Evolutionary conservation across 2,888 invertebrate genomes (phyloP).

Genomic region (Ennomos quercinarius): DNA sequence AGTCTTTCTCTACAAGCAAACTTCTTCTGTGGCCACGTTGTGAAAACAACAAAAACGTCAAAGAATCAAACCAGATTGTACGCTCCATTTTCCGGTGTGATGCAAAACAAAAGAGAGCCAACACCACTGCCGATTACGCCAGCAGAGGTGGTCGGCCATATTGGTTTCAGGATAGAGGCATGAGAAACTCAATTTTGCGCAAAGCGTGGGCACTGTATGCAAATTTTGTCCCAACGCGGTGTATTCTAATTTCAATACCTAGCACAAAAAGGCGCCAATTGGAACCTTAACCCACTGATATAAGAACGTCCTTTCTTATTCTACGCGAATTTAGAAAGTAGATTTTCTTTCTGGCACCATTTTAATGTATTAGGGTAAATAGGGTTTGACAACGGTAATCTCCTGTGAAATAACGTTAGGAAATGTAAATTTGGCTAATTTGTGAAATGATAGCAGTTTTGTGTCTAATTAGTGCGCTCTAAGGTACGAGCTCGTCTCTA

Average conservation of each 20-base stretch:
- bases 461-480: slow-evolving; percentile 15
- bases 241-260: slow-evolving; percentile 53
- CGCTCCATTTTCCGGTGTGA: not conserved
- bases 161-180: slow-evolving; percentile 57
- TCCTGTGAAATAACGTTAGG: slow-evolving; percentile 22
- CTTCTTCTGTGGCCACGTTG: too few relatives aligned
- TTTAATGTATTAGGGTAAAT: slow-evolving; percentile 41
- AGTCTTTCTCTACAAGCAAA: too few relatives aligned
- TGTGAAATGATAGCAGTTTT: slow-evolving; percentile 25
- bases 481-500: slow-evolving; percentile 2
- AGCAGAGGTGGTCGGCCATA: slow-evolving; percentile 46
- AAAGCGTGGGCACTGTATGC: slow-evolving; percentile 54
- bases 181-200: slow-evolving; percentile 58
- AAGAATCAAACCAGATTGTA: too few relatives aligned
- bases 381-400: slow-evolving; percentile 31
- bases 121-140: slow-evolving; percentile 12
- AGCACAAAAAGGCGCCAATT: slow-evolving; percentile 28
- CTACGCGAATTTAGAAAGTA: slow-evolving; percentile 30
- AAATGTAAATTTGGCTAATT: slow-evolving; percentile 27
- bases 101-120: slow-evolving; percentile 27
- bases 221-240: slow-evolving; percentile 53
- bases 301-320: slow-evolving; percentile 23
- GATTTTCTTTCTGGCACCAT: slow-evolving; percentile 35
- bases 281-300: slow-evolving; percentile 25
- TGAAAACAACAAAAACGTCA: too few relatives aligned